Evolutionary conservation across 2,888 invertebrate species (phyloP).

Genomic region (Pheosia gnoma): DNA sequence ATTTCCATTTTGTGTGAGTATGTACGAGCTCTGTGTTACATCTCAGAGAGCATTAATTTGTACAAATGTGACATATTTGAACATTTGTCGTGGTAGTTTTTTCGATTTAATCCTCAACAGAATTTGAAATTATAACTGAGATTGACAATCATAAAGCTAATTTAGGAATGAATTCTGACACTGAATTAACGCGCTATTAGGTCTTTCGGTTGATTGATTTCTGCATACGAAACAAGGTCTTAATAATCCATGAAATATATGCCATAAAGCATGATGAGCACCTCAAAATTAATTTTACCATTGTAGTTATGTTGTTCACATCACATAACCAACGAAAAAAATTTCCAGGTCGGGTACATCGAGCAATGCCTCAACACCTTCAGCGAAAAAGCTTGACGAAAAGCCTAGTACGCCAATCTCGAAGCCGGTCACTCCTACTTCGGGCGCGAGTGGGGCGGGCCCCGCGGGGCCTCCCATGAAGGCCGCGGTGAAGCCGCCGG

Average conservation of each 20-base stretch:
- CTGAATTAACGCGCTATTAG: not conserved
- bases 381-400: constrained; percentile 93
- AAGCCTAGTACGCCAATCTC: constrained; percentile 96
- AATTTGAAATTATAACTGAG: constrained; percentile 18
- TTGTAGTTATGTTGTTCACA: not conserved
- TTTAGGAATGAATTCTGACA: not conserved
- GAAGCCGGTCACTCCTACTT: constrained; percentile 94
- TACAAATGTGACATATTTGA: constrained; percentile 10
- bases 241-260: not conserved
- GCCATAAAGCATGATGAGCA: constrained; percentile 1
- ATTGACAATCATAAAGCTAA: not conserved
- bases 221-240: not conserved
- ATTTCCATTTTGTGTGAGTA: constrained; percentile 13
- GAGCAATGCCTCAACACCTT: constrained; percentile 95
- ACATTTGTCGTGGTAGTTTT: constrained; percentile 18
- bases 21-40: not conserved
- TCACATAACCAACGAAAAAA: not conserved
- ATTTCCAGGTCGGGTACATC: constrained; percentile 90
- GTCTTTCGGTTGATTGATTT: not conserved
- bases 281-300: not conserved
- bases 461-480: constrained; percentile 83
- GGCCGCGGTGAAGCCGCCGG: constrained; percentile 85
- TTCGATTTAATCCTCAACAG: constrained; percentile 17
- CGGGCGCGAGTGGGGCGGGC: constrained; percentile 85
- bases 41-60: not conserved